These are phyloP conservation scores for Lepus timidus DNA, from an alignment of 2,113 vertebrate species.

Conservation along the genomic window DNA sequence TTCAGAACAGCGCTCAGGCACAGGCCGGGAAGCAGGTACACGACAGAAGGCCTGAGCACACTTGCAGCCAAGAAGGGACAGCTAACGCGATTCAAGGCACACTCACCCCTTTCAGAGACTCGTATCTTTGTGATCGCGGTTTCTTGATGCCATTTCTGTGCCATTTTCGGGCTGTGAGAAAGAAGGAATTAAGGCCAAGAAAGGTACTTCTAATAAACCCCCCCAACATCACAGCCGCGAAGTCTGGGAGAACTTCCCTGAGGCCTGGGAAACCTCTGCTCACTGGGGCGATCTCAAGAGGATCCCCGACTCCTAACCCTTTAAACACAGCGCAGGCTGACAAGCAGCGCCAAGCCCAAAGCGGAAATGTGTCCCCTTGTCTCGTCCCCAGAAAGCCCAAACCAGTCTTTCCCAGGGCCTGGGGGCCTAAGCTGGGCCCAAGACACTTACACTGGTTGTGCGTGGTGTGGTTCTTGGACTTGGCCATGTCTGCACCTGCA, in stretches of 20 bases:
- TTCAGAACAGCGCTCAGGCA: neutral
- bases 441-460: conserved; percentile 97
- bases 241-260: neutral
- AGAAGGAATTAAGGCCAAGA: neutral
- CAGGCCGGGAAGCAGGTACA: neutral
- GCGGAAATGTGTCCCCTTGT: neutral
- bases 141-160: conserved; percentile 99
- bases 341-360: neutral
- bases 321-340: neutral
- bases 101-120: conserved; percentile 97
- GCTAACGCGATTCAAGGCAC: rapidly evolving
- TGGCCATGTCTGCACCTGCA: conserved; percentile 92
- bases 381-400: too few relatives aligned
- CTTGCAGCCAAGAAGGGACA: too few relatives aligned
- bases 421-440: neutral
- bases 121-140: conserved; percentile 93
- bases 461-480: conserved; percentile 99
- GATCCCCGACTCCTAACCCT: neutral
- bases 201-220: neutral
- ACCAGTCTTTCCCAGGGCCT: neutral
- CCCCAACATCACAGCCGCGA: neutral
- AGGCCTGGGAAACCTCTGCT: neutral
- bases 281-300: neutral
- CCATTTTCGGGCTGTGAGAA: conserved; percentile 94
- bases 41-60: neutral